phyloP scores from a whole-genome alignment of 2,888 invertebrate species.

The Ochropacha duplaris region DNA sequence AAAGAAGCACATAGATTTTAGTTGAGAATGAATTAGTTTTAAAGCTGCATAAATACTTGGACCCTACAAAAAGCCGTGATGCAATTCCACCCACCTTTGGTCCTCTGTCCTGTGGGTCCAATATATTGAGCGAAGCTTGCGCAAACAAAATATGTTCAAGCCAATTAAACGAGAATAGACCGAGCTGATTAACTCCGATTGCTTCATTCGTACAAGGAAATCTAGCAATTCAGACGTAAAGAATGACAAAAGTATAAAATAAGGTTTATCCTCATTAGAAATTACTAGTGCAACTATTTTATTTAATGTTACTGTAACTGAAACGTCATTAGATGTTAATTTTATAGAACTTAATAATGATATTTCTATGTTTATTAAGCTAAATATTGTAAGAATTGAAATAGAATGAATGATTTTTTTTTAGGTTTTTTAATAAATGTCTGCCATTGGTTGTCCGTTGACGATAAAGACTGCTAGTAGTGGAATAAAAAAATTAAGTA shows the following conservation, averaged over 20 bases:
- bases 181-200: slow-evolving; percentile 13
- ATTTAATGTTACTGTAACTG: not conserved
- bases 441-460: not conserved
- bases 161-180: slow-evolving; percentile 76
- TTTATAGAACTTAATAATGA: not conserved
- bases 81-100: slow-evolving; percentile 65
- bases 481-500: not conserved
- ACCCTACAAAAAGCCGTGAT: slow-evolving; percentile 39
- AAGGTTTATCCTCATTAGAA: slow-evolving; percentile 32
- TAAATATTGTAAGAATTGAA: too few relatives aligned
- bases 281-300: slow-evolving; percentile 20
- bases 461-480: not conserved
- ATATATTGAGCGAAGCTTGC: slow-evolving; percentile 79
- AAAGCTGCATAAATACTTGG: not conserved
- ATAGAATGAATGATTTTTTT: too few relatives aligned
- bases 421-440: not conserved
- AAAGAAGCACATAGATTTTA: not conserved
- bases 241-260: not conserved
- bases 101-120: slow-evolving; percentile 76
- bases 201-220: not conserved
- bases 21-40: not conserved
- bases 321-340: slow-evolving; percentile 1
- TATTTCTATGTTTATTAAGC: too few relatives aligned
- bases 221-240: not conserved
- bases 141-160: slow-evolving; percentile 80